Conservation (phyloP, 2,888 invertebrate genomes). For the Parnassius apollo region DNA sequence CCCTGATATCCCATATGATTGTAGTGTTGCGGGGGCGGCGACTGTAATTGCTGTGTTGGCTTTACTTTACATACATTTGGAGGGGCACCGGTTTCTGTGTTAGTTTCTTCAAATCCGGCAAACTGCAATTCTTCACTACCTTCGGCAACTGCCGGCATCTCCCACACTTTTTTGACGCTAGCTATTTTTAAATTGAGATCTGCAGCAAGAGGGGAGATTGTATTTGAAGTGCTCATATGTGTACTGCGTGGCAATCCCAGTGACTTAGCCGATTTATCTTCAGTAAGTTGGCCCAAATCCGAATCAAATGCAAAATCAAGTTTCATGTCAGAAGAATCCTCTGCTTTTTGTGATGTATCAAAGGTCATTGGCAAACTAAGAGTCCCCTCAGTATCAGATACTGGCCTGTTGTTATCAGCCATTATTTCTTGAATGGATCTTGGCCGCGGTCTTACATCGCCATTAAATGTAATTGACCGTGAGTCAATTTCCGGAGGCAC, state of each 20-base stretch:
- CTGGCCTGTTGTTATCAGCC: constrained; percentile 59
- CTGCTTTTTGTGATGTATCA: constrained; percentile 79
- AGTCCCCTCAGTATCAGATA: constrained; percentile 65
- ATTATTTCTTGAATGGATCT: constrained; percentile 74
- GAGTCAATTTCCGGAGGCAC: constrained; percentile 76
- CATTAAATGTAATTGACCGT: constrained; percentile 62
- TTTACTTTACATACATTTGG: constrained; percentile 92
- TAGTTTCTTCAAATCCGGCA: constrained; percentile 67
- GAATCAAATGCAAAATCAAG: constrained; percentile 95
- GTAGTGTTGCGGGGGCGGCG: constrained; percentile 84
- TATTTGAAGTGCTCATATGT: constrained; percentile 83
- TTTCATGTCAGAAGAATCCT: constrained; percentile 93
- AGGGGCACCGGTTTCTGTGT: constrained; percentile 76
- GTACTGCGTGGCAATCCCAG: constrained; percentile 81
- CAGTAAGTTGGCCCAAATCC: constrained; percentile 87
- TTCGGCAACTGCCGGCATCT: constrained; percentile 87
- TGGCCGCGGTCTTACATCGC: constrained; percentile 67
- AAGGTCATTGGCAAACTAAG: constrained; percentile 86
- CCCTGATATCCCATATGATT: constrained; percentile 87
- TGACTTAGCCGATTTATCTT: constrained; percentile 83
- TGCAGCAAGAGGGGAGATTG: constrained; percentile 90
- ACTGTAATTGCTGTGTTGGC: constrained; percentile 89
- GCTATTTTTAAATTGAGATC: constrained; percentile 97
- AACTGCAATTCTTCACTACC: constrained; percentile 75
- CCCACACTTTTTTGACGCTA: constrained; percentile 95